Evolutionary conservation across 2,888 invertebrate genomes (phyloP), one percentile per base, ranked within the genome.

Genomic region (Acrobasis suavella): DNA sequence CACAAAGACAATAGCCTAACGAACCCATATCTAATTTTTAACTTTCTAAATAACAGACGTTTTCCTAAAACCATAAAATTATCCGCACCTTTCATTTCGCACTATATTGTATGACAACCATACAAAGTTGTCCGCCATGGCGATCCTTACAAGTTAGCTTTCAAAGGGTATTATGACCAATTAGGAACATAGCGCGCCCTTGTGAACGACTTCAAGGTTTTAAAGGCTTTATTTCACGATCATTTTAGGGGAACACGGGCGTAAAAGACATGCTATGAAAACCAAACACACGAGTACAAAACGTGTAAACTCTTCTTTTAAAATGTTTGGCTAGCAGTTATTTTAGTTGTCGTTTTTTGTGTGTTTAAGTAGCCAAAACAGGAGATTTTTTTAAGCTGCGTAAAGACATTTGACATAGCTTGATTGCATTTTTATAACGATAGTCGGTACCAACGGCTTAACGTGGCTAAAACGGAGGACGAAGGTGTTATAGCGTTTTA

Each of bases 121-220:
- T 51, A 52, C 60, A 60, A 60, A 60, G 60, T 60, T 60, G 50
- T 17, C 32, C n/a, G 50, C 50, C 60, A 51, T 22, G 16, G 46
- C 37, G 38, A 52, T 39, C 32, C 50, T 55, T 60, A 56, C 60
- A 61, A 58, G 49, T 52, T 46, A 7, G 22, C 61, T 55, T 58
- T 42, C 16, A 62, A 62, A 67, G 69, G 70, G 72, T 71, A 76
- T 83, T 80, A 84, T 68, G 73, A 67, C 81, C 85, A 87, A 88
- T 87, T 88, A 87, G 83, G 67, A 76, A 68, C 75, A 71, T 84
- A 68, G 78, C 85, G 76, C 63, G 67, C 69, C 66, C 70, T 69
- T 67, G 87, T 81, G 79, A 85, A 81, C 74, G 69, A 72, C 68
- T 64, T 63, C 64, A 65, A 67, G 70, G 66, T 76, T 72, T 70